Percentiles rank a stretch among this genome's conserved stretches.
Evolutionary conservation across 2,888 invertebrate genomes (phyloP).

Genomic region (Ornithoptera priamus): DNA sequence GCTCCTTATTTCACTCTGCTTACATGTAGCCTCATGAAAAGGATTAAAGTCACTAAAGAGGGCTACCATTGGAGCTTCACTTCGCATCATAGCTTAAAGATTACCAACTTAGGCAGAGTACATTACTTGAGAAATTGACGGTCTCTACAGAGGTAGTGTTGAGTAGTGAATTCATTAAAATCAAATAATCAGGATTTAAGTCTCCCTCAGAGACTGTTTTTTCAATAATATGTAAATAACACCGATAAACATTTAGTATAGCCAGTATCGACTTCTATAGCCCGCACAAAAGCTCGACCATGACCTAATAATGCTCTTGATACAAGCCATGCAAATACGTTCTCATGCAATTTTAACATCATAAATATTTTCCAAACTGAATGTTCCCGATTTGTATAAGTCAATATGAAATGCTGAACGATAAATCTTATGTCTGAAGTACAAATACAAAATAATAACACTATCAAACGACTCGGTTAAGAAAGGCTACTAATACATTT

Average conservation of each 20-base stretch:
- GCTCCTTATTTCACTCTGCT: neutral
- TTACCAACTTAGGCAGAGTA: too few species aligned
- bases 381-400: neutral
- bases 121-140: too few species aligned
- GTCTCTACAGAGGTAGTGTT: neutral
- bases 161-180: neutral
- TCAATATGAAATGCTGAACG: neutral
- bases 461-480: too few species aligned
- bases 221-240: conserved; percentile 19
- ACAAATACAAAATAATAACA: too few species aligned
- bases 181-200: neutral
- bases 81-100: too few species aligned
- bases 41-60: too few species aligned
- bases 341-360: conserved; percentile 4
- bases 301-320: conserved; percentile 10
- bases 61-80: too few species aligned
- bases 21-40: too few species aligned
- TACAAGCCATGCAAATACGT: conserved; percentile 8
- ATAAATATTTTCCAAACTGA: neutral
- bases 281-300: conserved; percentile 5
- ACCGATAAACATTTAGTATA: conserved; percentile 3
- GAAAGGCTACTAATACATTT: too few species aligned
- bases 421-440: too few species aligned
- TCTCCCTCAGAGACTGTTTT: neutral
- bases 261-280: conserved; percentile 1